Base-by-base conservation (phyloP, 2,888 invertebrate genomes). In the Ischnus inquisitorius region DNA sequence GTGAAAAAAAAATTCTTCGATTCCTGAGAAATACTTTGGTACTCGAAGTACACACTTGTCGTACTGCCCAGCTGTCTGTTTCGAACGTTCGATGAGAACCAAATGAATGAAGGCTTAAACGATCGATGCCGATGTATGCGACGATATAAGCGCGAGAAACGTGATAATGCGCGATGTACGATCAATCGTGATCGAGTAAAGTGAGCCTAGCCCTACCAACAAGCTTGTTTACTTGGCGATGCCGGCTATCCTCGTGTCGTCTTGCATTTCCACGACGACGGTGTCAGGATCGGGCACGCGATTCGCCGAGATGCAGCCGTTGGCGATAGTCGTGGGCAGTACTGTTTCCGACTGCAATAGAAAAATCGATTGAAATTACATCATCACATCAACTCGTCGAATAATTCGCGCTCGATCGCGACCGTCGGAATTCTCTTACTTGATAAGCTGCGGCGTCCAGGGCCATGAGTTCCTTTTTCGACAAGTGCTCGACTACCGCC, bases 401-500 rank as follows among this genome's bases (percentile, higher is more conserved):
- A 48, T 8, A 4, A 14, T 48, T n/a, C n/a, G n/a, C n/a, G 39
- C 39, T 39, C 34, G 6, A 34, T 8, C 4, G 34, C 34, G 34
- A 34, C 4, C 5, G 3, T 4, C 34, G 34, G 34, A 34, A 34
- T 84, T 83, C 67, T 76, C 81, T 85, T 88, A 95, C 95, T 94
- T 95, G 95, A 92, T 94, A 95, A 60, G 95, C 95, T 71, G 96
- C 95, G 54, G 96, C 96, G 90, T 97, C 97, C 87, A 96, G 94
- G 0, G 96, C 96, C 96, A 96, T 96, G 25, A 97, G 94, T 92
- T 98, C 97, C 86, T 96, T 96, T 93, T 96, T 96, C 12, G 97
- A 98, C 65, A 97, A 94, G 88, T 97, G 96, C 91, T 98, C 97
- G 14, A 98, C 97, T 1, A 98, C 95, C 0, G 97, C 97, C 2